These are phyloP conservation scores for Graphium colonna DNA, from an alignment of 2,888 invertebrate genomes.

Conservation along the genomic window DNA sequence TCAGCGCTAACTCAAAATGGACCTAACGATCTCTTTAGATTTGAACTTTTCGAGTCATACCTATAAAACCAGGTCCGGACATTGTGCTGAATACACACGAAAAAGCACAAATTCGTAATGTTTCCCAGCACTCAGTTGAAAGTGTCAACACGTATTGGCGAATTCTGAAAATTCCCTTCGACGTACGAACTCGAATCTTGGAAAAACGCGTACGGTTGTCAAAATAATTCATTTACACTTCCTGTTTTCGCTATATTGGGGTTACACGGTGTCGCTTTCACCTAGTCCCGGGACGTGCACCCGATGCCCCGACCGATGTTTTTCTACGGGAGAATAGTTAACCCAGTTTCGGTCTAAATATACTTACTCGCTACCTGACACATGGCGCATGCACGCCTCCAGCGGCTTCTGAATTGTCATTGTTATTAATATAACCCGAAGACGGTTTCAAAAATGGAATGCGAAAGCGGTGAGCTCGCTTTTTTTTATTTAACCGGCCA, in stretches of 20 bases:
- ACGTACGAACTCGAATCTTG: slow-evolving; percentile 2
- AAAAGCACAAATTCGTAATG: too few species aligned
- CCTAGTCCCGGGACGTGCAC: neutral
- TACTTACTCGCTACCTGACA: slow-evolving; percentile 59
- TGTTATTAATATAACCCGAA: slow-evolving; percentile 28
- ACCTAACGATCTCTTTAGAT: too few species aligned
- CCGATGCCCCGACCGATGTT: slow-evolving; percentile 50
- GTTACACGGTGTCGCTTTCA: slow-evolving; percentile 65
- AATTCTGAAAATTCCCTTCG: slow-evolving; percentile 1
- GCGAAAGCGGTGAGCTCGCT: slow-evolving; percentile 38
- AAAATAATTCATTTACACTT: slow-evolving; percentile 39
- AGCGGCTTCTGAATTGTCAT: slow-evolving; percentile 27
- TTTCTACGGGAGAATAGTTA: slow-evolving; percentile 70
- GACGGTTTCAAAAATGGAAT: neutral
- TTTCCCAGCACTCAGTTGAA: too few species aligned
- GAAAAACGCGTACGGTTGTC: slow-evolving; percentile 15
- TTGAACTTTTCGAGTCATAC: too few species aligned
- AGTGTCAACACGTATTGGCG: too few species aligned
- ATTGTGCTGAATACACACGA: too few species aligned
- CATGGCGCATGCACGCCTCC: slow-evolving; percentile 40
- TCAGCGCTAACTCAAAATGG: too few species aligned
- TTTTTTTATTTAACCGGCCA: slow-evolving; percentile 31
- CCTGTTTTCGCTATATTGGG: slow-evolving; percentile 58
- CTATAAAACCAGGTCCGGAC: too few species aligned
- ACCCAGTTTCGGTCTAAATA: slow-evolving; percentile 63